Conservation (phyloP, 2,888 invertebrate species). For the Melipona beecheii region DNA sequence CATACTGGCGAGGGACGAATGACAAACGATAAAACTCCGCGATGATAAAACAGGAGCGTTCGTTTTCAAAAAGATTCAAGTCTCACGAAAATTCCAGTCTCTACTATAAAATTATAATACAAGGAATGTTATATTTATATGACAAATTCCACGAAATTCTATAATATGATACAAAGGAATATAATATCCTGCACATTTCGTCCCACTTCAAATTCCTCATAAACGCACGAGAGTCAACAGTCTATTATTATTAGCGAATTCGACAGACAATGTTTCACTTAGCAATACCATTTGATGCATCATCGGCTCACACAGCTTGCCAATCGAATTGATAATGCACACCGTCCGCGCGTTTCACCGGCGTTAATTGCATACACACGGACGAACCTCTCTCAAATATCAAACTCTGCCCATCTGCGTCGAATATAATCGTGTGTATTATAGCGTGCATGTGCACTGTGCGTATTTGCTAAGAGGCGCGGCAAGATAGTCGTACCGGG, state of each 20-base stretch:
- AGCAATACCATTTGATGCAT: neutral
- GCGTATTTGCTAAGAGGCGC: slow-evolving; percentile 21
- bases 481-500: neutral
- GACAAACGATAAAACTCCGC: too few relatives aligned
- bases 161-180: too few relatives aligned
- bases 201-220: too few relatives aligned
- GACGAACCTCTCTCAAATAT: neutral
- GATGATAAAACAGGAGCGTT: too few relatives aligned
- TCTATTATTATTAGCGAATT: neutral
- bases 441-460: neutral
- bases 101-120: too few relatives aligned
- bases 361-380: slow-evolving; percentile 7
- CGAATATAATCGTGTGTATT: neutral
- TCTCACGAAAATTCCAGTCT: too few relatives aligned
- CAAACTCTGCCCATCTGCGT: neutral
- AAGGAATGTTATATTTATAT: too few relatives aligned
- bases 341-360: neutral
- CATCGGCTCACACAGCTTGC: neutral
- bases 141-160: too few relatives aligned
- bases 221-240: too few relatives aligned
- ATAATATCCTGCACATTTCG: too few relatives aligned
- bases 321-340: neutral
- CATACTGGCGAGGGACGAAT: too few relatives aligned
- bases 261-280: neutral
- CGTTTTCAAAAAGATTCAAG: too few relatives aligned